Evolutionary conservation across 2,888 invertebrate genomes (phyloP).

Genomic region (Brassicogethes aeneus): DNA sequence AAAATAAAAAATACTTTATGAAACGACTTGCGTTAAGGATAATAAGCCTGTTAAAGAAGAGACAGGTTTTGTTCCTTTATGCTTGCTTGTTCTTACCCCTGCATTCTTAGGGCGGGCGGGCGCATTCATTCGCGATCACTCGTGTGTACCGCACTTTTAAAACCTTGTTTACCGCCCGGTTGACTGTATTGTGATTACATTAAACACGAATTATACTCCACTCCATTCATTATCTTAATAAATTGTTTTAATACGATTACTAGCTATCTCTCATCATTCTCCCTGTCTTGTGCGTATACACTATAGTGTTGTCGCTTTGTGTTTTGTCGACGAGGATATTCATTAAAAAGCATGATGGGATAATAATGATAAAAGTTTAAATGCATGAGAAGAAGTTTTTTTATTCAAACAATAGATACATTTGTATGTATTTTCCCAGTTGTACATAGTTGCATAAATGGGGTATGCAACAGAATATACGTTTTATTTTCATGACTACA

Average conservation of each 20-base stretch:
- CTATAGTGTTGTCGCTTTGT: not conserved
- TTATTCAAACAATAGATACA: too few relatives aligned
- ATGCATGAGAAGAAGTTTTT: too few relatives aligned
- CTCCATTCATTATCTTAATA: not conserved
- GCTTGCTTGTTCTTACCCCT: constrained; percentile 6
- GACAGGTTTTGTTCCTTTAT: not conserved
- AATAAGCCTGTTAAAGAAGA: not conserved
- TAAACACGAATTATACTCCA: constrained; percentile 12
- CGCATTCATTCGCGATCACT: constrained; percentile 11
- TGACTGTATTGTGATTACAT: constrained; percentile 14
- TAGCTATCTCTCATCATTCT: not conserved
- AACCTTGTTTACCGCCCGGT: constrained; percentile 13
- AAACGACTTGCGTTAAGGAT: too few relatives aligned
- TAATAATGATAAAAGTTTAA: too few relatives aligned
- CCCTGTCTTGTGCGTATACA: too few relatives aligned
- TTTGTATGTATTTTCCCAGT: too few relatives aligned
- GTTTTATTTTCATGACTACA: too few relatives aligned
- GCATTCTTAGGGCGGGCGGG: constrained; percentile 5
- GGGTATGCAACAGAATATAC: too few relatives aligned
- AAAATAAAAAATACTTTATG: not conserved
- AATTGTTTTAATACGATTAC: not conserved
- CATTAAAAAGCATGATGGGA: too few relatives aligned
- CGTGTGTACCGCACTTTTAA: constrained; percentile 14
- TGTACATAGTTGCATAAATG: too few relatives aligned
- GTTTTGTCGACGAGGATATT: not conserved